Conservation (phyloP, 1,140 invertebrate species). For the Drosophila trapezifrons region DNA sequence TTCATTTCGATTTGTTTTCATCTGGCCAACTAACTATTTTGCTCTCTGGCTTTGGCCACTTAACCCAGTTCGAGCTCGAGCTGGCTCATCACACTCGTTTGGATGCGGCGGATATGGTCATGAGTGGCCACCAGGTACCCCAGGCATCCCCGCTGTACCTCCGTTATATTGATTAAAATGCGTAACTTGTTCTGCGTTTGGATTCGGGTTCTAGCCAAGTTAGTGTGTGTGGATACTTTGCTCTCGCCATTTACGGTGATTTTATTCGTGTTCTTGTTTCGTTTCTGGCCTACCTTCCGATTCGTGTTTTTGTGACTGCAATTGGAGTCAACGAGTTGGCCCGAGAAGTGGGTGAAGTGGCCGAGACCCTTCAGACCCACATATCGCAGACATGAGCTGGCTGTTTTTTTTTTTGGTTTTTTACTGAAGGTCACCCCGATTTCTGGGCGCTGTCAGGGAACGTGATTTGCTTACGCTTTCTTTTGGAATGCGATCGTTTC, state of each 20-base stretch:
- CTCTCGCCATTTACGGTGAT: conserved; percentile 51
- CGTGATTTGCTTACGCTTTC: conserved; percentile 76
- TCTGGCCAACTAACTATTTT: conserved; percentile 69
- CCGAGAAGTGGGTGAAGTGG: conserved; percentile 47
- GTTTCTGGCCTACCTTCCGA: conserved; percentile 8
- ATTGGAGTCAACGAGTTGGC: conserved; percentile 48
- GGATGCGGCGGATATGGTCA: conserved; percentile 60
- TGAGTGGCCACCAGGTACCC: conserved; percentile 30
- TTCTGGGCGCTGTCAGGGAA: conserved; percentile 51
- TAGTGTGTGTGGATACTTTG: conserved; percentile 37
- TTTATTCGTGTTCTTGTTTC: conserved; percentile 47
- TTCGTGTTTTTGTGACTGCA: conserved; percentile 31
- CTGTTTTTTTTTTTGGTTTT: conserved; percentile 22
- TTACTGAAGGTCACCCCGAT: conserved; percentile 69
- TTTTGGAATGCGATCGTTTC: conserved; percentile 44
- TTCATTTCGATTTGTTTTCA: conserved; percentile 70
- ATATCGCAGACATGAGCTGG: conserved; percentile 22
- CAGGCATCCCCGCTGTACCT: conserved; percentile 5
- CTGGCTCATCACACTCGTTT: conserved; percentile 56
- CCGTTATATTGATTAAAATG: conserved; percentile 82
- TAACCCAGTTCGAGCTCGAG: conserved; percentile 66
- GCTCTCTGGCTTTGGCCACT: conserved; percentile 64
- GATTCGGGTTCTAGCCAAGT: conserved; percentile 54
- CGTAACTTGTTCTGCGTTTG: conserved; percentile 73
- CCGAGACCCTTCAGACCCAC: conserved; percentile 59